A percentile compares a stretch with the other conserved stretches of the same genome.
Conservation (phyloP, 2,797 vertebrate species). For the Hylomyscus alleni region DNA sequence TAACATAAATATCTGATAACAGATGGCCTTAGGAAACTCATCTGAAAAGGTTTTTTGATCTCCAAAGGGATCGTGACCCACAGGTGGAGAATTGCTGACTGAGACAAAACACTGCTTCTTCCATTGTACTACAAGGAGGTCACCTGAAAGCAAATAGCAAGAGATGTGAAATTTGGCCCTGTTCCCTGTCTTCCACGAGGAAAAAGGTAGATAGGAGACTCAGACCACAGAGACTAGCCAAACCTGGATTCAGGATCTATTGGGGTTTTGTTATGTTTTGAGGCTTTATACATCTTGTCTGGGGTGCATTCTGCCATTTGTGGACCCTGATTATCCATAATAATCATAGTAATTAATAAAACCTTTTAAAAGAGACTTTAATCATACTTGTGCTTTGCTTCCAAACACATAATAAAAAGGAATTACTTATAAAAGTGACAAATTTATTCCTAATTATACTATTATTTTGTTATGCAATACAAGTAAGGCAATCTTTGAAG, state of each 20-base stretch:
- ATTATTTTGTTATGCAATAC: constrained; percentile 87
- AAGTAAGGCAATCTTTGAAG: constrained; percentile 87
- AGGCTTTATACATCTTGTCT: constrained; percentile 63
- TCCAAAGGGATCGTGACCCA: not conserved
- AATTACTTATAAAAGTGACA: constrained; percentile 85
- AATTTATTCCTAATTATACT: constrained; percentile 88
- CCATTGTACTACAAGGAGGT: not conserved
- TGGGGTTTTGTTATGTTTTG: not conserved
- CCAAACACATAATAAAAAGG: constrained; percentile 85
- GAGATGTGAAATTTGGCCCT: not conserved
- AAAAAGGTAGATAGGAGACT: not conserved
- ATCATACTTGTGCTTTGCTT: constrained; percentile 83
- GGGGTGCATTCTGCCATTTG: constrained; percentile 49
- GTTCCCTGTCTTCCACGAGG: not conserved
- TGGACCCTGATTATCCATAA: constrained; percentile 80
- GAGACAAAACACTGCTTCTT: not conserved
- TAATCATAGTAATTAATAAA: constrained; percentile 86
- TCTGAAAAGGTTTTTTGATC: not conserved
- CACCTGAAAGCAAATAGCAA: not conserved
- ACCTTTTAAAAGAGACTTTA: constrained; percentile 84
- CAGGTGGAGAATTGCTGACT: not conserved
- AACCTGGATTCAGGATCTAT: not conserved
- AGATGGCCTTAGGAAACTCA: not conserved
- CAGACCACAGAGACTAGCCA: not conserved
- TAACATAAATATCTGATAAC: not conserved